Evolutionary conservation across 1,140 invertebrate species (phyloP), one percentile per base, ranked within the genome.

Genomic region (Bombus difficillimus): DNA sequence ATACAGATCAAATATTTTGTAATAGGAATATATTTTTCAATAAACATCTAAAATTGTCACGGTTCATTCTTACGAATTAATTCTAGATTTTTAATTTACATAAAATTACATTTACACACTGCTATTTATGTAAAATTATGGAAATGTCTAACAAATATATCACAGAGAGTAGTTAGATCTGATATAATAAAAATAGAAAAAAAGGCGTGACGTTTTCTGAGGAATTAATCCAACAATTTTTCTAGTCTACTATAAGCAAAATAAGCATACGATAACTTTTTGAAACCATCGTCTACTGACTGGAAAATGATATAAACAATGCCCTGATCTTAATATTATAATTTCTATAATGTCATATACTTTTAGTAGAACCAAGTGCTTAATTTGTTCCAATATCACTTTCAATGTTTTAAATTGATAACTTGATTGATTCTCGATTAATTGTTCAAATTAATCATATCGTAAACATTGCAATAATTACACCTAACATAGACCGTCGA

Each of bases 131-230:
- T 83, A 83, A 53, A 8, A 3, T 64, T 53, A 76, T 15, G 34
- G 72, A 62, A 32, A 78, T 78, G 53, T 47, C 25, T 79, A 84
- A 71, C 34, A 77, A 78, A 84, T 47, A 72, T 79, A 84, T 84
- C 66, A 79, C 76, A 79, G 57, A 62, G 0, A 72, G 43, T 43
- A 72, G 12, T 77, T 77, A 69, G 4, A 41, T 78, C 10, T 57
- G n/a, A 62, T 39, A n/a, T 28, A 22, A 25, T 81, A 72, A 74
- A n/a, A 37, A 53, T 83, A n/a, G 12, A 34, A 57, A 39, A 64
- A 22, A 81, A 28, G n/a, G 32, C 47, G 18, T 53, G 47, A 15
- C 39, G 1, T 41, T n/a, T 71, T 83, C 34, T 1, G 12, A 15
- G 3, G 47, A 59, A 71, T 41, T 0, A 59, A 47, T 79, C 10